Evolutionary conservation across 1,140 invertebrate genomes (phyloP).

Genomic region (Drosophila novamexicana): DNA sequence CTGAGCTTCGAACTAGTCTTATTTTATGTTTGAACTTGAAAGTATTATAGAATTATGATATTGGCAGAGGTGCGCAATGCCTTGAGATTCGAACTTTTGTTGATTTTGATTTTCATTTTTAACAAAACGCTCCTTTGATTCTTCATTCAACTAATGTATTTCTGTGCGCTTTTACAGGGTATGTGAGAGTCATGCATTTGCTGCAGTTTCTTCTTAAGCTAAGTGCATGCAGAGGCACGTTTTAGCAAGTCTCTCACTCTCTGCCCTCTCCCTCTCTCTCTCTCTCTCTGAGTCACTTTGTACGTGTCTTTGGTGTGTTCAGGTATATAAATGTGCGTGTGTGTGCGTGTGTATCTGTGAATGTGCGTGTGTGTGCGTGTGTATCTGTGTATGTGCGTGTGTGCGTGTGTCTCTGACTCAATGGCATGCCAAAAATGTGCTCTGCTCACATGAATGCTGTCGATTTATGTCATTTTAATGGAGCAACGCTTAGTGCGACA

Average conservation of each 20-base stretch:
- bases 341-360: no score
- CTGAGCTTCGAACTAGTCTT: no score
- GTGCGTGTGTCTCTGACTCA: constrained; percentile 17
- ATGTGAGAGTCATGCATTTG: neutral
- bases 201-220: neutral
- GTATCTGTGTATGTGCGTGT: constrained; percentile 1
- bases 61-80: no score
- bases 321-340: constrained; percentile 2
- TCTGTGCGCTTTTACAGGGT: neutral
- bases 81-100: no score
- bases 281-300: neutral
- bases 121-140: no score
- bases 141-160: no score
- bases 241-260: constrained; percentile 5
- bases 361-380: constrained; percentile 19
- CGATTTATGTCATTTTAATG: constrained; percentile 59
- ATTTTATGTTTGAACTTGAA: no score
- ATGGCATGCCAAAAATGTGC: constrained; percentile 50
- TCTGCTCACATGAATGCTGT: constrained; percentile 44
- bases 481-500: constrained; percentile 23
- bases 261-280: neutral
- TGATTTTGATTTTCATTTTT: no score
- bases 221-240: constrained; percentile 26
- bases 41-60: no score
- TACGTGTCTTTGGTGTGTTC: constrained; percentile 14